phyloP scores from a whole-genome alignment of 2,113 vertebrate genomes.

The Ciconia maguari region DNA sequence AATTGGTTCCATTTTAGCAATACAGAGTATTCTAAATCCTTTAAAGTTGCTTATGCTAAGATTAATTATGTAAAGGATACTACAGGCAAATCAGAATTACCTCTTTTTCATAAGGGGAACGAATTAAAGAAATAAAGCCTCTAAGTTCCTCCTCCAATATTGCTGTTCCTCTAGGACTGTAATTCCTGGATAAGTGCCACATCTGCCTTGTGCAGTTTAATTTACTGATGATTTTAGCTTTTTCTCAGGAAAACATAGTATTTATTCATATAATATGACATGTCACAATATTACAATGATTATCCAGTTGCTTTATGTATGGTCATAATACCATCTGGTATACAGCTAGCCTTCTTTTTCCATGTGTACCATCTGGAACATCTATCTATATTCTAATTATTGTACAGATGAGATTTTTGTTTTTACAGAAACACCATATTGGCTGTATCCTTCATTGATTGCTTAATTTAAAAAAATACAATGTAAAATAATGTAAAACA shows the following conservation, averaged over 20 bases:
- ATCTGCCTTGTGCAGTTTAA: constrained; percentile 35
- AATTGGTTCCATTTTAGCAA: background rate
- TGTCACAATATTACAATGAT: constrained; percentile 58
- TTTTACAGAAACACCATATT: constrained; percentile 59
- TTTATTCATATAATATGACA: constrained; percentile 59
- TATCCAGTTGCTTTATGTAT: constrained; percentile 58
- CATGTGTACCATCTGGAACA: constrained; percentile 44
- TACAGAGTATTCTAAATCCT: background rate
- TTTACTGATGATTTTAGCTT: constrained; percentile 29
- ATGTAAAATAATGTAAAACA: constrained; percentile 15
- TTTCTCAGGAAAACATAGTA: constrained; percentile 27
- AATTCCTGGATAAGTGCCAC: constrained; percentile 49
- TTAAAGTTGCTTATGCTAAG: background rate
- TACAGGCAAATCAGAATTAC: constrained; percentile 30
- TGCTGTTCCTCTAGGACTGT: constrained; percentile 12
- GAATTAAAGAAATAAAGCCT: constrained; percentile 50
- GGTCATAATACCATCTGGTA: constrained; percentile 60
- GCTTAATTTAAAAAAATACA: constrained; percentile 47
- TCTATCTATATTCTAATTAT: constrained; percentile 60
- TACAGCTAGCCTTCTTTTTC: constrained; percentile 39
- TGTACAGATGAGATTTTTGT: constrained; percentile 64
- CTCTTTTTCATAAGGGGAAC: background rate
- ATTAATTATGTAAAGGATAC: constrained; percentile 6
- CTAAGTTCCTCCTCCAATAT: background rate
- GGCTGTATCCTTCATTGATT: constrained; percentile 52